Conservation (phyloP, 2,797 vertebrate genomes). For the Tokudaia tokunoshimensis region DNA sequence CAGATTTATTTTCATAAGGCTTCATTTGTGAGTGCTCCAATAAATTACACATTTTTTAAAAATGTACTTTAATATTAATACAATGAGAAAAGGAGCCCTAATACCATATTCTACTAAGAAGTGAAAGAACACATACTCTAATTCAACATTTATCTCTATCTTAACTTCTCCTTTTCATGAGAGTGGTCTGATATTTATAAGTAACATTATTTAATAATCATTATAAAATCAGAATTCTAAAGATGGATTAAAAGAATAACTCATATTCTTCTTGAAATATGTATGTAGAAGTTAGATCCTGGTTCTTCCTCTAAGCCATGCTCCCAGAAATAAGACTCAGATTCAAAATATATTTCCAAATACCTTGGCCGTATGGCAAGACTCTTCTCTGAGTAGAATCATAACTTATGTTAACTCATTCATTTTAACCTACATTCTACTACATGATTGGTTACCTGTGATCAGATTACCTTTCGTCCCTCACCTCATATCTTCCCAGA, state of each 20-base stretch:
- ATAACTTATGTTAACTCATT: too few species aligned
- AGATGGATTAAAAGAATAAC: not conserved
- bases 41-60: slow-evolving; percentile 13
- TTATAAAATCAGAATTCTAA: not conserved
- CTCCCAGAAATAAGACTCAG: too few species aligned
- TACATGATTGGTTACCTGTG: too few species aligned
- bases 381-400: too few species aligned
- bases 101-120: not conserved
- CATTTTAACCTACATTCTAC: too few species aligned
- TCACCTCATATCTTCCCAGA: too few species aligned
- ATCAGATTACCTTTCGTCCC: too few species aligned
- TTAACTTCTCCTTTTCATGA: not conserved
- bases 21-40: not conserved
- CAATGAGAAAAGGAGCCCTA: not conserved
- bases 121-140: not conserved
- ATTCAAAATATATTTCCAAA: too few species aligned
- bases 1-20: slow-evolving; percentile 23
- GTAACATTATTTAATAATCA: not conserved
- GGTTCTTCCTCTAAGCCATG: too few species aligned
- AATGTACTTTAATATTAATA: not conserved
- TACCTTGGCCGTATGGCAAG: too few species aligned
- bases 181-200: not conserved
- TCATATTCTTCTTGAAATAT: not conserved
- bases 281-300: too few species aligned
- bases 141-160: not conserved